Base-by-base conservation (phyloP, 2,888 invertebrate species). In the Meteorus cinctellus region DNA sequence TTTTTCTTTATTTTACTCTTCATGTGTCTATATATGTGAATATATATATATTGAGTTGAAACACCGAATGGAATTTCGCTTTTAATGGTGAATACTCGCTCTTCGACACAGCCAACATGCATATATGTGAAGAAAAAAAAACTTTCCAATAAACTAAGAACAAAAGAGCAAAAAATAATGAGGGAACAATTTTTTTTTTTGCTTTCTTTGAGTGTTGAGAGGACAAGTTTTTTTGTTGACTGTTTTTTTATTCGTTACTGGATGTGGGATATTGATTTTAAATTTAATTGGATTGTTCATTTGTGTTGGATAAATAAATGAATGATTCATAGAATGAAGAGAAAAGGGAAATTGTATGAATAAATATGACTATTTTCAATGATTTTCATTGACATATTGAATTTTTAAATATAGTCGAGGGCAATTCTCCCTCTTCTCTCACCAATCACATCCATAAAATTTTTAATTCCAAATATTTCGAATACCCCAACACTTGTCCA, bases 41-140 rank as follows among this genome's bases (percentile, higher is more conserved):
- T 14, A 27, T 24, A 27, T 31, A 29, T 34, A 36, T 24, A 29
- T 84, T 77, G 85, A 83, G 84, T 82, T 81, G 83, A 82, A 83
- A 84, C 84, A 84, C 84, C 86, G 86, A 81, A 83, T 86, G 88
- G 88, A 88, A 88, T 89, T 88, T 87, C 86, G 85, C 87, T 86
- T 88, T 87, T 89, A 88, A 88, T 88, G 87, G 87, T 85, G 84
- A 85, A 86, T 84, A 85, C 83, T 81, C 80, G 34, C 65, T 65
- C 65, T 65, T 65, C 65, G 65, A 65, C 65, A 65, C 65, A 65
- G 19, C 19, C 65, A 65, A 63, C 63, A 65, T 65, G 36, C 4
- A 65, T 34, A 41, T 19, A 65, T 34, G 16, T 24, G 36, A 14
- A 1, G n/a, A 65, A 41, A 65, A 65, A 65, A 19, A 19, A 55